These are phyloP conservation scores for Parasteatoda tepidariorum DNA, from an alignment of 1,140 invertebrate species.

Conservation along the genomic window DNA sequence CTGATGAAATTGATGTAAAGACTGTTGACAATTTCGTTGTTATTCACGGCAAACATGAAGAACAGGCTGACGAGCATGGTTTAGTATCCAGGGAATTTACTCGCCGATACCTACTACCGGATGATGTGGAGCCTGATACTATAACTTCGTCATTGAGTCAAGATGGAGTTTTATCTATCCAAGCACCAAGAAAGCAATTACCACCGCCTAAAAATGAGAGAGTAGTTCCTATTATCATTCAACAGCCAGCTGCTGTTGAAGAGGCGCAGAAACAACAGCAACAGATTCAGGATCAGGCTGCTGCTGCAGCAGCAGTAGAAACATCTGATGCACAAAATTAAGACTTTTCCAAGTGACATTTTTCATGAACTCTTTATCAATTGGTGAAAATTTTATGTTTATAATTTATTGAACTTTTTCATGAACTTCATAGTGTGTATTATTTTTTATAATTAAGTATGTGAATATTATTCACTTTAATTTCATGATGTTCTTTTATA, in stretches of 20 bases:
- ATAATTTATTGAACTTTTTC: too few relatives aligned
- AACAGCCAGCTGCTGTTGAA: constrained; percentile 8
- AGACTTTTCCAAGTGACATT: too few relatives aligned
- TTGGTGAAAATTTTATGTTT: too few relatives aligned
- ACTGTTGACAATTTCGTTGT: constrained; percentile 81
- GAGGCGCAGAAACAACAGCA: constrained; percentile 32
- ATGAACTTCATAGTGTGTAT: too few relatives aligned
- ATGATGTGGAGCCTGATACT: constrained; percentile 73
- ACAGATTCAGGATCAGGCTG: background rate
- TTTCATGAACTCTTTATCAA: too few relatives aligned
- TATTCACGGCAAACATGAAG: constrained; percentile 85
- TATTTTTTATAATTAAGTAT: too few relatives aligned
- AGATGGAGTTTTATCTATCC: constrained; percentile 79
- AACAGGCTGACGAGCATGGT: constrained; percentile 81
- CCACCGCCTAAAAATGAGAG: constrained; percentile 66
- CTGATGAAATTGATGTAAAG: constrained; percentile 87
- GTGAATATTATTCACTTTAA: too few relatives aligned
- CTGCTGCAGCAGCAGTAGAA: too few relatives aligned
- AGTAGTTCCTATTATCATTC: constrained; percentile 68
- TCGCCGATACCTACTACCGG: constrained; percentile 75
- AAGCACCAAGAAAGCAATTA: constrained; percentile 68
- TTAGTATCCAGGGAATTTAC: constrained; percentile 74
- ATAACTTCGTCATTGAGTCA: constrained; percentile 78
- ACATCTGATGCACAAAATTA: too few relatives aligned
- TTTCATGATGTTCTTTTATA: too few relatives aligned